Percentiles rank a stretch among this genome's conserved stretches.
These are phyloP conservation scores for Thalpophila matura DNA, from an alignment of 2,888 invertebrate genomes.

Conservation along the genomic window DNA sequence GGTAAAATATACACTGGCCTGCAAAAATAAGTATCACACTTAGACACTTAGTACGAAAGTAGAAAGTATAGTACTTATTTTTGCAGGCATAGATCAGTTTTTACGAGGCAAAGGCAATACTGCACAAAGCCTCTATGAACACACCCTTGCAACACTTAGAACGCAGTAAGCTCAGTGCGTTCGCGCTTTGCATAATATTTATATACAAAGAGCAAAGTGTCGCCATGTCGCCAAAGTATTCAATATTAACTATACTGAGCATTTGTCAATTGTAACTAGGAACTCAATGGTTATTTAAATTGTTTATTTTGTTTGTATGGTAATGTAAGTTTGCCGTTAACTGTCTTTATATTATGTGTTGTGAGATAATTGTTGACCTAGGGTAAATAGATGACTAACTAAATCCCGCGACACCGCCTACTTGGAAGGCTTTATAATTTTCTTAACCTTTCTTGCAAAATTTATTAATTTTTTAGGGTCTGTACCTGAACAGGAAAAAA, in stretches of 20 bases:
- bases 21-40: too few species aligned
- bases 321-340: conserved; percentile 14
- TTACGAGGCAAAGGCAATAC: neutral
- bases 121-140: neutral
- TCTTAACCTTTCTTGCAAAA: too few species aligned
- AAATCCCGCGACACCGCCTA: too few species aligned
- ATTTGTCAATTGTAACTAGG: conserved; percentile 32
- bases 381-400: neutral
- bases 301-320: conserved; percentile 41
- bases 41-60: too few species aligned
- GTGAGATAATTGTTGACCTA: conserved; percentile 12
- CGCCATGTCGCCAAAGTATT: conserved; percentile 46
- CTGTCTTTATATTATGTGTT: neutral
- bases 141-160: conserved; percentile 17
- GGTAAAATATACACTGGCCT: too few species aligned
- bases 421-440: too few species aligned
- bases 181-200: conserved; percentile 44
- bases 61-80: too few species aligned
- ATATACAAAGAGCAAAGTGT: conserved; percentile 38
- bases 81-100: neutral
- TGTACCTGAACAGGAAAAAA: too few species aligned
- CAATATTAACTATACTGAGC: conserved; percentile 31
- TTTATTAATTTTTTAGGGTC: too few species aligned
- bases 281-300: conserved; percentile 37
- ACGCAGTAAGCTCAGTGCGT: conserved; percentile 35